Evolutionary conservation across 2,113 vertebrate species (phyloP), one percentile per base, ranked within the genome.

Genomic region (Chlamydotis undulata): DNA sequence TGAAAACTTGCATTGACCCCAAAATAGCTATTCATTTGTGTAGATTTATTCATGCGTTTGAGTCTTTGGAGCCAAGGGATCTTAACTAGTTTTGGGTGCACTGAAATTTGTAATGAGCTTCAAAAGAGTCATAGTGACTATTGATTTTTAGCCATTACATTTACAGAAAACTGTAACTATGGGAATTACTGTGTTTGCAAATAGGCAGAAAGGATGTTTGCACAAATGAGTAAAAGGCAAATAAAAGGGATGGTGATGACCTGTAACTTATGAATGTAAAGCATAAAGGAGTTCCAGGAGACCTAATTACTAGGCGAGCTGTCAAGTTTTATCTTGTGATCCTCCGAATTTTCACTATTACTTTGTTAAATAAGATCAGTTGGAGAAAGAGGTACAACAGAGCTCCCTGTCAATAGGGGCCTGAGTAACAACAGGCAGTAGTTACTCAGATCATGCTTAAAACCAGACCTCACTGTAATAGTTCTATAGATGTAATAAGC

Each of bases 1-100:
- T 83, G 52, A 93, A 78, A 91, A 89, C 78, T 50, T 78, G 15
- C 12, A 10, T 41, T 93, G 83, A 89, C 56, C 56, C 18, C 60
- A 33, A 81, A 89, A 59, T 12, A 87, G 43, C 74, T 83, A 94
- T 18, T 93, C 0, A 50, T 94, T 97, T 89, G 45, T 59, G 68
- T 84, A 67, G 55, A 89, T 95, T 91, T 94, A 89, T 93, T 87
- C 35, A 19, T 87, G 19, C 70, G 24, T 70, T 89, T 69, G 31
- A 87, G 50, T 78, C 57, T 86, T 67, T 83, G 65, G 31, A 67
- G 56, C 60, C 26, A 45, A 55, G 60, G 77, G 55, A 89, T 87
- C 47, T 91, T 93, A 78, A 87, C 60, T 74, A 63, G 52, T 77
- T 94, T 50, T 77, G 31, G 52, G 50, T 87, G 52, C n/a, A 21